Percentiles rank a stretch among this genome's conserved stretches.
Conservation (phyloP, 2,888 invertebrate species). For the Coenonympha arcania region DNA sequence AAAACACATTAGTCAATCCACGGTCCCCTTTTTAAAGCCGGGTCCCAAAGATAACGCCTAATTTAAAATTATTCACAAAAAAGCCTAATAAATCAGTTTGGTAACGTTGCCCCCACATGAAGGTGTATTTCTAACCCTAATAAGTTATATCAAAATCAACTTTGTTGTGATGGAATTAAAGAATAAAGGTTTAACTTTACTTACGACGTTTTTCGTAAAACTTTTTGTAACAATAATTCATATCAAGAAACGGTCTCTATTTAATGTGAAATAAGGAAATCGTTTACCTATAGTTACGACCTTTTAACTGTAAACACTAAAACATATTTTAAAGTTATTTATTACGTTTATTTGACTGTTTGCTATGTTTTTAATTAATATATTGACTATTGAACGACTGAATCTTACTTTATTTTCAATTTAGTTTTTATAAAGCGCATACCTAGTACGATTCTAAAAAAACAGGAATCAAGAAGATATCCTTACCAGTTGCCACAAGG, state of each 20-base stretch:
- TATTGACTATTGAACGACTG: conserved; percentile 4
- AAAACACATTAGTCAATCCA: conserved; percentile 53
- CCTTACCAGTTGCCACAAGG: too few species aligned
- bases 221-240: not conserved
- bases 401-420: not conserved
- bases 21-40: conserved; percentile 43
- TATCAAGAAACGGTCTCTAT: not conserved
- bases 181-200: not conserved
- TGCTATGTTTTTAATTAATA: conserved; percentile 3
- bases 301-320: not conserved
- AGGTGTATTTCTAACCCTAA: conserved; percentile 8
- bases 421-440: not conserved
- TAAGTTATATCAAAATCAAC: not conserved
- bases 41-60: conserved; percentile 48
- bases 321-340: not conserved
- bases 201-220: not conserved
- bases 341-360: conserved; percentile 6
- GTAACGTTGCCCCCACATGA: conserved; percentile 40
- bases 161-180: not conserved
- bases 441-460: too few species aligned
- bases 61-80: conserved; percentile 61
- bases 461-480: too few species aligned
- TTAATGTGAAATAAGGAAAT: not conserved
- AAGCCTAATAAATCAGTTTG: conserved; percentile 58
- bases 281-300: not conserved